Base-by-base conservation (phyloP, 1,140 invertebrate species). In the Papilio machaon region DNA sequence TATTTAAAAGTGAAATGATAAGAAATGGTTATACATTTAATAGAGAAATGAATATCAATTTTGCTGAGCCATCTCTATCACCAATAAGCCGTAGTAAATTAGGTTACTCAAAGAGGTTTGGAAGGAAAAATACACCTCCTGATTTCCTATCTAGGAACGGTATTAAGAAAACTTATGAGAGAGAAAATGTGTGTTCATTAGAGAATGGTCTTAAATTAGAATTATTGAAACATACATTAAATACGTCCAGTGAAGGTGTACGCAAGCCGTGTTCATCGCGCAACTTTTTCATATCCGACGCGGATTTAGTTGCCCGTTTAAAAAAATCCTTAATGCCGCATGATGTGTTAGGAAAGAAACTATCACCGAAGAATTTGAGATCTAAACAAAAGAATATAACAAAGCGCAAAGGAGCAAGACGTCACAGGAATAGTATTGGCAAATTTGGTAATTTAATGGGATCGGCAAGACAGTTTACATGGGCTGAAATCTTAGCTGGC, bases 1-100 rank as follows among this genome's bases (percentile, higher is more conserved):
- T 96, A 47, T 96, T 97, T 81, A 94, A 90, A 82, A 95, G 94
- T 64, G 96, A 96, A 84, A 91, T 96, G 54, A 87, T 95, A 30
- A 95, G 95, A 82, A 95, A 95, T 83, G 95, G 95, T 17, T 95
- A 92, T 85, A 90, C 94, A 70, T 88, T 94, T 58, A 94, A 95
- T 70, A 94, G 90, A 70, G 92, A 95, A 23, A 90, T 96, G 82
- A 93, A 90, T 77, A 86, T 96, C 78, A 95, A 95, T 86, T 95
- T 96, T 85, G 64, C 86, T 23, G 94, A 95, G 81, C 82, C 89
- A 7, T 87, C 91, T 30, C 89, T 90, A 81, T 91, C 91, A 3
- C 90, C 90, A 30, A 92, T 92, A 67, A 91, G 85, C 73, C 88
- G 89, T 10, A 91, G 89, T 30, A 93, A 92, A 85, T 64, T 95